These are phyloP conservation scores for Gobio gobio DNA, from an alignment of 2,113 vertebrate genomes.

Conservation along the genomic window DNA sequence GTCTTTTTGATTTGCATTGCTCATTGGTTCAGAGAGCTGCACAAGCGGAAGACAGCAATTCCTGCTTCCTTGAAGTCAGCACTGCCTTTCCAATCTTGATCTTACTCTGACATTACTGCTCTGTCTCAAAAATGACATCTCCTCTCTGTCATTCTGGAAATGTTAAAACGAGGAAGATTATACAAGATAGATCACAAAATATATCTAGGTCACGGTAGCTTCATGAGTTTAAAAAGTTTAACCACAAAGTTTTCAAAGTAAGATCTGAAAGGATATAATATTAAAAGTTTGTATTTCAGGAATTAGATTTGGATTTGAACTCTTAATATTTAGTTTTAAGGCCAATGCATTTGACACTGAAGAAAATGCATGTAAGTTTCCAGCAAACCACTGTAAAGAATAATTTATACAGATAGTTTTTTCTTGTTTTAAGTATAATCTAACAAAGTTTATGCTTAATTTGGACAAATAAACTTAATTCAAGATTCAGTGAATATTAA, in stretches of 20 bases:
- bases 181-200: slow-evolving; percentile 32
- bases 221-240: neutral
- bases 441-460: too few relatives aligned
- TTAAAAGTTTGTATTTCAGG: neutral
- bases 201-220: slow-evolving; percentile 24
- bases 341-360: neutral
- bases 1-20: slow-evolving; percentile 32
- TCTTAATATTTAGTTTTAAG: neutral
- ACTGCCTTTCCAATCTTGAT: slow-evolving; percentile 38
- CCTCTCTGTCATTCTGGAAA: slow-evolving; percentile 32
- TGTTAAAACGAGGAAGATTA: slow-evolving; percentile 39
- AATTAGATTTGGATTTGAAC: neutral
- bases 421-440: too few relatives aligned
- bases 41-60: slow-evolving; percentile 29
- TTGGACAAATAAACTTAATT: neutral
- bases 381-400: neutral
- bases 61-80: slow-evolving; percentile 42
- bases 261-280: neutral
- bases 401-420: too few relatives aligned
- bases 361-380: neutral
- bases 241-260: slow-evolving; percentile 16
- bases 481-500: neutral
- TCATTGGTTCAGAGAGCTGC: slow-evolving; percentile 21
- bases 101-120: slow-evolving; percentile 36
- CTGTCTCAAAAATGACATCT: slow-evolving; percentile 46